Evolutionary conservation across 2,113 vertebrate genomes (phyloP), one percentile per base, ranked within the genome.

Genomic region (Ellobius talpinus): DNA sequence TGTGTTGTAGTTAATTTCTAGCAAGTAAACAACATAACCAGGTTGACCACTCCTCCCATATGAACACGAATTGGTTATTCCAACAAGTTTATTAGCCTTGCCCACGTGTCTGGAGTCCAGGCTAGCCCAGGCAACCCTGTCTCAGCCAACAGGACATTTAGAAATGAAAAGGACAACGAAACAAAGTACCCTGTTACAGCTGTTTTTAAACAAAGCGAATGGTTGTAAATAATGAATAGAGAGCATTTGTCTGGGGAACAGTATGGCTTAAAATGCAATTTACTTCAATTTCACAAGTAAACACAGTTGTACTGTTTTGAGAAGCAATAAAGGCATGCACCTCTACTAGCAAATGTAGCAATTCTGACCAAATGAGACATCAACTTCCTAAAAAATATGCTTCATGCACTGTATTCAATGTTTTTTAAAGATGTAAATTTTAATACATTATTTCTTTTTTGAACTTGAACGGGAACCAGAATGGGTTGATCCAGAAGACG

Each of bases 391-490:
- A 98, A 98, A 98, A 98, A 98, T 96, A 97, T 98, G 98, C 98
- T 98, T 99, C 99, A 99, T 99, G 99, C 98, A 98, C 96, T 98
- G 98, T 95, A 98, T 97, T 98, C 96, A 86, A 82, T 96, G 84
- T 95, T 97, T 61, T 94, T 95, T 97, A 85, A 72, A 94, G 96
- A 93, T 98, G 97, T 97, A 98, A 98, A 94, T 98, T 98, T 98
- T 98, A 98, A 97, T 91, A 97, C 97, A 90, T 99, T 99, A 99
- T 99, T 99, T 99, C 99, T 99, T 99, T 99, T 99, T 99, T 98
- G 99, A 99, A 99, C 99, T 99, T 98, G 99, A 99, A 97, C 98
- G 99, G 98, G 99, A 99, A 99, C 99, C 99, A 98, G 99, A 99
- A 98, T 99, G 99, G 97, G 99, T 99, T 61, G 99, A 99, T 99